Base-by-base conservation (phyloP, 2,113 vertebrate genomes). In the Felis chaus region DNA sequence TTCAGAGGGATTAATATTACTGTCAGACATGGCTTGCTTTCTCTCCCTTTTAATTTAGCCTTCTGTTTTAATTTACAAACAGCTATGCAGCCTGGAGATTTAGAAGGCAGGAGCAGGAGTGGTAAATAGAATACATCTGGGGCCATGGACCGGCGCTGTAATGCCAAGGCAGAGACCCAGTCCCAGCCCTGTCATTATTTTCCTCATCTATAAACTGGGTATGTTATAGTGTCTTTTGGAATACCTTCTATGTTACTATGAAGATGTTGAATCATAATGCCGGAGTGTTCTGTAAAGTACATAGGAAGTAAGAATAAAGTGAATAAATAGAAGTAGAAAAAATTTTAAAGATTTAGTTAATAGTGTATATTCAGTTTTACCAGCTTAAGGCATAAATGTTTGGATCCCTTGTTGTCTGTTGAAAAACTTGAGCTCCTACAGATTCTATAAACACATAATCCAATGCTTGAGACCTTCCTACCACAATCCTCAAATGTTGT, bases 61-160 rank as follows among this genome's bases (percentile, higher is more conserved):
- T 96, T 98, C 95, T 95, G 71, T 97, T 96, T 97, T 94, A 97
- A 95, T 97, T 97, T 98, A 80, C 85, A 83, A 97, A 97, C 91
- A 94, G 69, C 73, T 79, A 87, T 61, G 48, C 74, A 66, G 57
- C 80, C 48, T 78, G 79, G 41, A 93, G 69, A 65, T 93, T 71
- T 91, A 5, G 71, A 85, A 94, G 83, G 36, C 45, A 71, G 41
- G n/a, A 80, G 11, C 4, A 31, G 36, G 3, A 61, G 13, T 69
- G 18, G 18, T 53, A 50, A 82, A 85, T 27, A 53, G 31, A 93
- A 25, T 23, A 21, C 23, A 66, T 76, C 21, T 33, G 39, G 8
- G 45, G 16, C 25, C 21, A 3, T 15, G 63, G 27, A 10, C 21
- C 13, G 29, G 50, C 69, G 33, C 87, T 71, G 63, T 68, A 73